Evolutionary conservation across 2,113 vertebrate species (phyloP), one percentile per base, ranked within the genome.

Genomic region (Montifringilla adamsi): DNA sequence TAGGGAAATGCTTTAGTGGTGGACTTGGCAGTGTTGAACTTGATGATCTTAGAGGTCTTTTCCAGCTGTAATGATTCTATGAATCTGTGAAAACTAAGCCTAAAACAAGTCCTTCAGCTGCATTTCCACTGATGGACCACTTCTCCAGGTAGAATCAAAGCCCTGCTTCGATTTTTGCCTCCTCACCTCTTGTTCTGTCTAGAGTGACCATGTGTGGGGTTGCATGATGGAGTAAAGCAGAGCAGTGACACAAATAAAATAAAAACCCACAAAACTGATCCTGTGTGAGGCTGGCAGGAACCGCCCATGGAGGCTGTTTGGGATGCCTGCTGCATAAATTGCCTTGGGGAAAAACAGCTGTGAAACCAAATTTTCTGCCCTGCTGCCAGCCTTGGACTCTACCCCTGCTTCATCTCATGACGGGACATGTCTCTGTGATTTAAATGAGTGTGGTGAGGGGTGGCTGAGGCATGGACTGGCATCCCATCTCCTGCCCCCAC

Each of bases 161-260:
- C 13, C 11, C 2, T 2, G 1, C 47, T 79, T 80, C 0, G 0
- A 8, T 77, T 93, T 58, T 8, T 30, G 13, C 47, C 8, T 87
- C 41, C 56, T 62, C 69, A 27, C 27, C 5, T 16, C 43, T 58
- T 5, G 5, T 47, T 93, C 20, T 58, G 55, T 49, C 43, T 21
- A 7, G 44, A 17, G 35, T 55, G 53, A 24, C 56, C 0, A 0
- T 16, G 37, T 1, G 1, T 15, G 19, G 33, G 23, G 18, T 49
- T 0, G 0, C 0, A 1, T 7, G 46, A 30, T 41, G 50, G 69
- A 52, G 53, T 8, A 23, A 44, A 66, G 35, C 55, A 41, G 55
- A 89, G 73, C 46, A 84, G 52, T 1, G 7, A 24, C 41, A 10
- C 24, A 59, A 70, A 60, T 3, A 4, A 83, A 69, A 28, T 24